Evolutionary conservation across 2,113 vertebrate species (phyloP).

Genomic region (Clarias macrocephalus): DNA sequence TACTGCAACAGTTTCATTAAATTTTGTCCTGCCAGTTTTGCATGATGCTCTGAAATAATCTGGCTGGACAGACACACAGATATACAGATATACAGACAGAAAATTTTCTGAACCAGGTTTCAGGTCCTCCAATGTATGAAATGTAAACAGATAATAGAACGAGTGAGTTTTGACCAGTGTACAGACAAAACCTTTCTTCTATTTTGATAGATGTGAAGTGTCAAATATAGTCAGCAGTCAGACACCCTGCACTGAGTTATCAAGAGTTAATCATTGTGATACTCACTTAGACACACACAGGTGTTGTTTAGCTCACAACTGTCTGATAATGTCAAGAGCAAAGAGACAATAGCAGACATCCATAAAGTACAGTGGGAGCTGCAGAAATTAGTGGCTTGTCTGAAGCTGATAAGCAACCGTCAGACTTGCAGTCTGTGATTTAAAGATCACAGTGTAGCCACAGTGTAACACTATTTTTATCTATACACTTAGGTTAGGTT

Average conservation of each 20-base stretch:
- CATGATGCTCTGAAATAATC: too few species aligned
- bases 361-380: slow-evolving; percentile 49
- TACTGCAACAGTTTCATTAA: too few species aligned
- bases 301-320: background rate
- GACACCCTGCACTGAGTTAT: background rate
- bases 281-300: slow-evolving; percentile 25
- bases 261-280: slow-evolving; percentile 11
- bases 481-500: slow-evolving; percentile 50
- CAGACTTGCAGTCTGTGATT: slow-evolving; percentile 68
- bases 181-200: too few species aligned
- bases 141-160: too few species aligned
- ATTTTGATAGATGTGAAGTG: background rate
- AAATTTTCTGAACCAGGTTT: too few species aligned
- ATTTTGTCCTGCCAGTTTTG: too few species aligned
- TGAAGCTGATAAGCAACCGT: slow-evolving; percentile 68
- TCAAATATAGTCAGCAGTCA: background rate
- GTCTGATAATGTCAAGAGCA: slow-evolving; percentile 2
- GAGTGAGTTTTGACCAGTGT: too few species aligned
- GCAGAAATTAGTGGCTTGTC: slow-evolving; percentile 66
- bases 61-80: too few species aligned
- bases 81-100: too few species aligned
- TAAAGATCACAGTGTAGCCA: slow-evolving; percentile 64
- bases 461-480: slow-evolving; percentile 59
- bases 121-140: too few species aligned
- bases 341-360: slow-evolving; percentile 49